Conservation (phyloP, 2,888 invertebrate species). For the Lutraria lutraria region DNA sequence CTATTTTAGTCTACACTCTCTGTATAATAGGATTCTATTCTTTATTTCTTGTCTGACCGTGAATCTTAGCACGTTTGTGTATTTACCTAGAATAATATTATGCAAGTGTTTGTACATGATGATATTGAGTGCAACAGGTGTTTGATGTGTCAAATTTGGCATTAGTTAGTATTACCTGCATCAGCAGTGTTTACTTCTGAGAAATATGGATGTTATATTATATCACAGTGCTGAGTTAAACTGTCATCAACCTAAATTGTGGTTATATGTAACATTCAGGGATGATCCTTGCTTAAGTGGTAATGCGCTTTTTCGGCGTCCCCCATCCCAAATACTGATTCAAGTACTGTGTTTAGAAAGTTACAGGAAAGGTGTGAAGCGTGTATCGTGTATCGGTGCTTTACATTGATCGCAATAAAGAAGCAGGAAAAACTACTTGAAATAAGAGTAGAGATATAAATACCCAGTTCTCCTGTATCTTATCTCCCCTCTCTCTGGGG, state of each 20-base stretch:
- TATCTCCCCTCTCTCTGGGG: too few relatives aligned
- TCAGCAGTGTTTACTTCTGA: neutral
- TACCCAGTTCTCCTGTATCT: too few relatives aligned
- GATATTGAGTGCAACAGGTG: neutral
- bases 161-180: neutral
- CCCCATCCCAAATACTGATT: too few relatives aligned
- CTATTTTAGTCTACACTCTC: neutral
- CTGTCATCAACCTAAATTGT: neutral
- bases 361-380: too few relatives aligned
- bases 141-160: conserved; percentile 5
- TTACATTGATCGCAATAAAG: too few relatives aligned
- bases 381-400: too few relatives aligned
- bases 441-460: too few relatives aligned
- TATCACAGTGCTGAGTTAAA: neutral
- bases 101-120: conserved; percentile 8
- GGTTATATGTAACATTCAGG: too few relatives aligned
- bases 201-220: neutral
- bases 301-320: too few relatives aligned
- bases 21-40: neutral
- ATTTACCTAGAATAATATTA: neutral
- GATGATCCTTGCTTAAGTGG: too few relatives aligned
- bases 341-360: too few relatives aligned
- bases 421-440: too few relatives aligned
- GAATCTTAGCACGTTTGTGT: neutral
- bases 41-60: neutral